Percentiles rank a stretch among this genome's conserved stretches.
Evolutionary conservation across 2,797 vertebrate species (phyloP).

Genomic region (Intellagama lesueurii): DNA sequence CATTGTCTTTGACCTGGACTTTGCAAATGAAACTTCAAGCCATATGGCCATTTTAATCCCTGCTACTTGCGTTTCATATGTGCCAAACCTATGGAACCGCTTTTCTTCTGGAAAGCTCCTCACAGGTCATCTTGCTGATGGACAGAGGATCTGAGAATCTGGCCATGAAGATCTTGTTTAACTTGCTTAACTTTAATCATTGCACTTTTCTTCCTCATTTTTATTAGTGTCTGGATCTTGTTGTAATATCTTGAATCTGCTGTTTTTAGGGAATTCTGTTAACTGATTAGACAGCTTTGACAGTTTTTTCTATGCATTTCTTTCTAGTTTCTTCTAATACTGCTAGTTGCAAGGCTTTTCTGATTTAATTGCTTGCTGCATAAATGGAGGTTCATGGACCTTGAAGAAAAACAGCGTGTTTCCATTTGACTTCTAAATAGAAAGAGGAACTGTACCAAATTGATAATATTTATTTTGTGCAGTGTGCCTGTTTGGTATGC

Average conservation of each 20-base stretch:
- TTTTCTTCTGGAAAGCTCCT: background rate
- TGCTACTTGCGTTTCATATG: background rate
- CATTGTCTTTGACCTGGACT: background rate
- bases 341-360: conserved; percentile 44
- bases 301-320: background rate
- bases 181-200: background rate
- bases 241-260: background rate
- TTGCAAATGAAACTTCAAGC: background rate
- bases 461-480: conserved; percentile 48
- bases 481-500: conserved; percentile 33
- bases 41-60: background rate
- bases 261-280: conserved; percentile 5
- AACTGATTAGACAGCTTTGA: conserved; percentile 27
- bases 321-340: conserved; percentile 18
- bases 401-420: conserved; percentile 42
- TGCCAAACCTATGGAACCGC: background rate
- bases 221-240: background rate
- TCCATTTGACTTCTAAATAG: background rate
- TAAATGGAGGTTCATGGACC: conserved; percentile 48
- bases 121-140: background rate
- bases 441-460: conserved; percentile 36
- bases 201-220: too few relatives aligned
- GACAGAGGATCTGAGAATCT: too few relatives aligned
- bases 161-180: background rate
- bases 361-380: conserved; percentile 26